A percentile compares a stretch with the other conserved stretches of the same genome.
These are phyloP conservation scores for Drosophila kambysellisi DNA, from an alignment of 2,888 invertebrate species.

Conservation along the genomic window DNA sequence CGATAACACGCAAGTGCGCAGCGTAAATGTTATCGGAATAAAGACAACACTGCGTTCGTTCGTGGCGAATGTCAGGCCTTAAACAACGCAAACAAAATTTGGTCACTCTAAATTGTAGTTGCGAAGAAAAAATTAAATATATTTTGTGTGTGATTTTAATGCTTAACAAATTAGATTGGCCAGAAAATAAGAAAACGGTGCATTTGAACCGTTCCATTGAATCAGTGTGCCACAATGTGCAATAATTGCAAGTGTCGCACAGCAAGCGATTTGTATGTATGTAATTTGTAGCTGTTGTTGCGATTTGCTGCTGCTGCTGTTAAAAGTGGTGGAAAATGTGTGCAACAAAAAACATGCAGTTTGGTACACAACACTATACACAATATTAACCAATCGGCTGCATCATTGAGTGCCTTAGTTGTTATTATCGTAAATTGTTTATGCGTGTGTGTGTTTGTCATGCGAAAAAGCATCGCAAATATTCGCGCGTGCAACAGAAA, in stretches of 20 bases:
- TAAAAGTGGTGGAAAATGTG: slow-evolving; percentile 77
- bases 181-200: slow-evolving; percentile 24
- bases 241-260: slow-evolving; percentile 15
- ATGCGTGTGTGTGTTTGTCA: slow-evolving; percentile 33
- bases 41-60: slow-evolving; percentile 43
- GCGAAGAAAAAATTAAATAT: slow-evolving; percentile 63
- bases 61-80: slow-evolving; percentile 47
- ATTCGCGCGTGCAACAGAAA: slow-evolving; percentile 70
- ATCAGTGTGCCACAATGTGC: slow-evolving; percentile 31
- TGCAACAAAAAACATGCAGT: slow-evolving; percentile 63
- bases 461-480: slow-evolving; percentile 30
- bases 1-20: slow-evolving; percentile 17
- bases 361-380: slow-evolving; percentile 39
- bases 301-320: slow-evolving; percentile 64
- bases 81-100: slow-evolving; percentile 65
- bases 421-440: slow-evolving; percentile 23
- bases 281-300: slow-evolving; percentile 64
- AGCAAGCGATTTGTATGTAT: slow-evolving; percentile 45
- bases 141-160: slow-evolving; percentile 54
- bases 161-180: slow-evolving; percentile 27
- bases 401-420: slow-evolving; percentile 42
- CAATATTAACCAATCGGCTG: slow-evolving; percentile 18
- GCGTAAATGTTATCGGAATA: slow-evolving; percentile 18
- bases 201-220: slow-evolving; percentile 11
- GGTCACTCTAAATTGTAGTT: slow-evolving; percentile 60